Percentiles rank a stretch among this genome's conserved stretches.
Conservation (phyloP, 2,888 invertebrate genomes). For the Platynereis dumerilii region DNA sequence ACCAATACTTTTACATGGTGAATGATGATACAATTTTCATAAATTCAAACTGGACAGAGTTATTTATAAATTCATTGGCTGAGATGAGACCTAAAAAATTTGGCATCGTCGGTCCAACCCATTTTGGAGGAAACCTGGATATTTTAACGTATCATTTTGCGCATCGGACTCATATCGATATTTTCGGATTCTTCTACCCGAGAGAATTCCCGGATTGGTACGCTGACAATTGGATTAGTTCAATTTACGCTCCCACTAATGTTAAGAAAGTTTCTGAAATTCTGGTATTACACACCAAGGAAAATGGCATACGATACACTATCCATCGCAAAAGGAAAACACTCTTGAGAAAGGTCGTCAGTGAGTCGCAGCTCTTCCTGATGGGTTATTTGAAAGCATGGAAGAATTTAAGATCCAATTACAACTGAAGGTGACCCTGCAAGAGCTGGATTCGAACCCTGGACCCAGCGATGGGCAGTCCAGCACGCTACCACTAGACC, state of each 20-base stretch:
- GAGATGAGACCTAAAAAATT: slow-evolving; percentile 16
- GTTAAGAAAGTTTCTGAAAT: not conserved
- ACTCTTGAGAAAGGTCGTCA: too few species aligned
- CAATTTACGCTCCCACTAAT: slow-evolving; percentile 3
- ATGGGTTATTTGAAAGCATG: too few species aligned
- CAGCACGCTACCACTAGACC: too few species aligned
- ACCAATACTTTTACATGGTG: slow-evolving; percentile 37
- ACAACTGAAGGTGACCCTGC: too few species aligned
- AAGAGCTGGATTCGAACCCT: too few species aligned
- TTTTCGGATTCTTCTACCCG: slow-evolving; percentile 24
- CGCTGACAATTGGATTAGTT: slow-evolving; percentile 17
- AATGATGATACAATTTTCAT: slow-evolving; percentile 33
- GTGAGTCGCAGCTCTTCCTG: too few species aligned
- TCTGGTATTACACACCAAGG: too few species aligned
- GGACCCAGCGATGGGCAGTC: too few species aligned
- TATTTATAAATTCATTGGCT: slow-evolving; percentile 18
- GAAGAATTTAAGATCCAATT: too few species aligned
- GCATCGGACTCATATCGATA: slow-evolving; percentile 20
- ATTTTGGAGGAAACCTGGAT: slow-evolving; percentile 9
- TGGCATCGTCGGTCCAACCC: slow-evolving; percentile 19
- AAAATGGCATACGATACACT: too few species aligned
- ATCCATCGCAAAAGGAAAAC: too few species aligned
- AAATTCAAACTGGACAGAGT: slow-evolving; percentile 26
- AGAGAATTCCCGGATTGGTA: slow-evolving; percentile 19
- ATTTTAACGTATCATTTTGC: slow-evolving; percentile 28